A percentile compares a stretch with the other conserved stretches of the same genome.
Evolutionary conservation across 1,140 invertebrate genomes (phyloP).

Genomic region (Augochlora pura): DNA sequence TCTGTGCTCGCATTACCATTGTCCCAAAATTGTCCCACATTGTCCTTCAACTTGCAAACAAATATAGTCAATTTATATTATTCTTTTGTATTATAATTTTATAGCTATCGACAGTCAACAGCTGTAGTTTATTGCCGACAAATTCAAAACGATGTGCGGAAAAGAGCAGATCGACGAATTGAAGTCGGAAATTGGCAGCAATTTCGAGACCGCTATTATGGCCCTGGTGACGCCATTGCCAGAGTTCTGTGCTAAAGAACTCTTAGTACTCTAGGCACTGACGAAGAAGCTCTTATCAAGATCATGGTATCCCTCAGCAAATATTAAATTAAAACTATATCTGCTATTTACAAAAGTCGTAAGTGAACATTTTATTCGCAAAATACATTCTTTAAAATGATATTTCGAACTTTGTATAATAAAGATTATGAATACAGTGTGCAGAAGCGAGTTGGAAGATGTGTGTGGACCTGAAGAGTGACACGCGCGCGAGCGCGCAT

Average conservation of each 20-base stretch:
- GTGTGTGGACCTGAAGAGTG: too few relatives aligned
- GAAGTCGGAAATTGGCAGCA: constrained; percentile 93
- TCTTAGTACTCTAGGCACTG: constrained; percentile 90
- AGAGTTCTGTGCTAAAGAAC: constrained; percentile 93
- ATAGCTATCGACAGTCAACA: too few relatives aligned
- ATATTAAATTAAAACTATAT: constrained; percentile 91
- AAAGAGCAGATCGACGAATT: constrained; percentile 94
- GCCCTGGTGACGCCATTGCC: constrained; percentile 93
- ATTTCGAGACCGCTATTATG: constrained; percentile 93
- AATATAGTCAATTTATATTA: too few relatives aligned
- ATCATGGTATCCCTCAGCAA: constrained; percentile 94
- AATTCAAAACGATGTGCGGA: constrained; percentile 97
- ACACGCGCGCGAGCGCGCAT: too few relatives aligned
- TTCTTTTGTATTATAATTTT: too few relatives aligned
- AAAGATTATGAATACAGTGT: too few relatives aligned
- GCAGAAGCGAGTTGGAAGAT: too few relatives aligned
- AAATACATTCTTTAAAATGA: too few relatives aligned
- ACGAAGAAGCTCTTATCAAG: constrained; percentile 94
- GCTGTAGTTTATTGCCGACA: constrained; percentile 93
- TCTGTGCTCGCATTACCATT: too few relatives aligned
- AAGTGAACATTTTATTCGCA: constrained; percentile 76
- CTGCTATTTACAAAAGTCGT: constrained; percentile 92
- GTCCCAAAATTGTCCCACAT: too few relatives aligned
- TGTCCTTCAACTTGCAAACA: too few relatives aligned
- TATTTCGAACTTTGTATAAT: too few relatives aligned